Base-by-base conservation (phyloP, 2,797 vertebrate genomes). In the Dermochelys coriacea region DNA sequence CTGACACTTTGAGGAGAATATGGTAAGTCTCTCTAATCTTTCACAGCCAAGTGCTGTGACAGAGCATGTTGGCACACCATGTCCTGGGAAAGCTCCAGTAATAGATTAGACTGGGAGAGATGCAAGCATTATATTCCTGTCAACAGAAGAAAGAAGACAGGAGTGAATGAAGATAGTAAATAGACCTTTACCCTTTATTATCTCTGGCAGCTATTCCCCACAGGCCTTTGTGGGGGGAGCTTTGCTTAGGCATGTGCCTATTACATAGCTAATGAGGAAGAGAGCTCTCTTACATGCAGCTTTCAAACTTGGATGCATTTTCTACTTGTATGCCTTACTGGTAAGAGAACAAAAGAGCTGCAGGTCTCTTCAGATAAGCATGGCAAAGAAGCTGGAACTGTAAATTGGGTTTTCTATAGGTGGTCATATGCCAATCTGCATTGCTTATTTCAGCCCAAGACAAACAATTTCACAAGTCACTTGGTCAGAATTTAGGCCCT, bases 381-480 rank as follows among this genome's bases (percentile, higher is more conserved):
- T 0, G 37, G 82, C 9, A 89, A 92, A 64, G 88, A 55, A 34
- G 51, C 23, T 57, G 6, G 64, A 94, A 80, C 34, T 81, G 82
- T 64, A 80, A 91, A 80, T 78, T 12, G 89, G 82, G 74, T 80
- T 59, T 94, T 82, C 91, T 3, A 5, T 85, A 31, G 41, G 84
- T 80, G 14, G 82, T 91, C 90, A 15, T 37, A 12, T 27, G 95
- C 92, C 2, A 0, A 88, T 54, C 88, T 5, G 3, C 1, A 1
- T 57, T 55, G 47, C 86, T 94, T 93, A 80, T 88, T 96, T 95
- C 92, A 95, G 93, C 83, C 52, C 37, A 94, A 0, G 6, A 75
- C 79, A 95, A 95, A 14, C 86, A 92, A 90, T 96, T 95, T 85
- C 91, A 93, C 88, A 87, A 88, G 80, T 83, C 50, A 55, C 34